Evolutionary conservation across 2,888 invertebrate species (phyloP).

Genomic region (Metalampra italica): DNA sequence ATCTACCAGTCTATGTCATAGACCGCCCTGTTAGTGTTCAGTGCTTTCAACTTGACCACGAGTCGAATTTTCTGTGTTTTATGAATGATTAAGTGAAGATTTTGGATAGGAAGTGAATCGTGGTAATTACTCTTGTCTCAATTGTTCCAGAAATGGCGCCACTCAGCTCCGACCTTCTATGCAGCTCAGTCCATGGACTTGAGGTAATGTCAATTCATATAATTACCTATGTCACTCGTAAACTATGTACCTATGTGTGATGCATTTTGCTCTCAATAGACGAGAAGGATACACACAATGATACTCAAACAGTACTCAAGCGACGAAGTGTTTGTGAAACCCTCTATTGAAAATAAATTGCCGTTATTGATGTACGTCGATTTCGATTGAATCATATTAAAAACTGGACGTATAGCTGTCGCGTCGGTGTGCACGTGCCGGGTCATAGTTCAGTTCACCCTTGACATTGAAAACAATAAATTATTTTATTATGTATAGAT

Average conservation of each 20-base stretch:
- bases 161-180: slow-evolving; percentile 68
- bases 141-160: slow-evolving; percentile 71
- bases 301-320: neutral
- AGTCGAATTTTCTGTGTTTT: neutral
- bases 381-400: slow-evolving; percentile 67
- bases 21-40: slow-evolving; percentile 59
- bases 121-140: neutral
- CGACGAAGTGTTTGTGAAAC: slow-evolving; percentile 1
- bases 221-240: too few relatives aligned
- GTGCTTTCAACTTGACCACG: neutral
- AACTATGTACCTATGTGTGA: neutral
- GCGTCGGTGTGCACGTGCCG: slow-evolving; percentile 44
- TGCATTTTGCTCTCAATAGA: neutral
- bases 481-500: neutral
- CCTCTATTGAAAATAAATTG: slow-evolving; percentile 55
- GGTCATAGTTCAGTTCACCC: slow-evolving; percentile 49
- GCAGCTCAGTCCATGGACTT: slow-evolving; percentile 65
- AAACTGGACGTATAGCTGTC: slow-evolving; percentile 26
- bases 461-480: slow-evolving; percentile 34
- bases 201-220: slow-evolving; percentile 43
- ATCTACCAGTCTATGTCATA: slow-evolving; percentile 69
- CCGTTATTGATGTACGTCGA: slow-evolving; percentile 52
- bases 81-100: slow-evolving; percentile 18
- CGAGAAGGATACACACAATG: neutral
- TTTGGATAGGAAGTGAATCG: neutral